These are phyloP conservation scores for Vicugna pacos DNA, from an alignment of 2,113 vertebrate genomes.

Conservation along the genomic window DNA sequence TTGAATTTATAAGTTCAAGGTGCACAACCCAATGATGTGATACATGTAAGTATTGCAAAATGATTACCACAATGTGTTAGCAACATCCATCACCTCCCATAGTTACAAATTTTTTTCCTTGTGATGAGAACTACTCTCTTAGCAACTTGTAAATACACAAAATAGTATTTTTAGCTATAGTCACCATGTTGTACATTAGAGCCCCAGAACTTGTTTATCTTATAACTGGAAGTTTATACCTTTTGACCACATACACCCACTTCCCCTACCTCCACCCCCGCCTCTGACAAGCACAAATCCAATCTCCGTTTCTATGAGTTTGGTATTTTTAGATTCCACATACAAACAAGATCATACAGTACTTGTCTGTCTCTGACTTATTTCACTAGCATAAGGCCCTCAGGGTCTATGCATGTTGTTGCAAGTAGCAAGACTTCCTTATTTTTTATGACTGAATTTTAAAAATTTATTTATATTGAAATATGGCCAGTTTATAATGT, in stretches of 20 bases:
- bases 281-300: background rate
- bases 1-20: background rate
- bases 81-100: background rate
- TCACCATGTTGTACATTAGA: background rate
- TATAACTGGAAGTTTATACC: background rate
- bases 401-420: no score
- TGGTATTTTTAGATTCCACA: background rate
- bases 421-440: no score
- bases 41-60: background rate
- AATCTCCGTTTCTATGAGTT: background rate
- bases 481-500: no score
- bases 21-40: background rate
- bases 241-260: background rate
- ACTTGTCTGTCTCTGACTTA: no score
- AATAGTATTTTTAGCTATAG: background rate
- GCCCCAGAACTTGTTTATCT: background rate
- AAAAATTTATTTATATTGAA: no score
- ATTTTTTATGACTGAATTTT: no score
- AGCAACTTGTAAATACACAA: background rate
- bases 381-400: no score
- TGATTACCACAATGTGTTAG: background rate
- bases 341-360: no score
- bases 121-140: background rate
- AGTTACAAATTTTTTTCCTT: background rate
- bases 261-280: background rate